Base-by-base conservation (phyloP, 2,797 vertebrate species). In the Chrosomus eos region DNA sequence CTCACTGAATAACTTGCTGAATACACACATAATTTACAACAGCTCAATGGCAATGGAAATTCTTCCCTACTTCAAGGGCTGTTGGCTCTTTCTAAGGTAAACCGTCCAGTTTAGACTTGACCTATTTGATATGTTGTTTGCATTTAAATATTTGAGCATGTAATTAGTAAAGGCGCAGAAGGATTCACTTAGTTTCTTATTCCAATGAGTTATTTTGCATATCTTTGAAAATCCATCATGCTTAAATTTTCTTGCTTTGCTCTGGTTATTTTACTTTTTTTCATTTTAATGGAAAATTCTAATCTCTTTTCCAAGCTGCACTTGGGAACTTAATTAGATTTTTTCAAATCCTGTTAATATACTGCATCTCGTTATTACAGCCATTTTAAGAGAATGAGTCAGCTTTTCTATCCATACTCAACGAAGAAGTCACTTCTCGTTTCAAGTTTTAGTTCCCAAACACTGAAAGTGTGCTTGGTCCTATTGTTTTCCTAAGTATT, bases 171-270 rank as follows among this genome's bases (percentile, higher is more conserved):
- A 91, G 89, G 89, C 89, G 87, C 82, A 68, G 72, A 72, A 36
- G 70, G 82, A 89, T 91, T 90, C 86, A 88, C 87, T 93, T 93
- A 91, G 86, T 92, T 89, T 91, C 91, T 92, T 89, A 92, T 82
- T 85, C 83, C 81, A 88, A 85, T 82, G 80, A 58, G 86, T 87
- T 86, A 90, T 92, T 85, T 92, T 93, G 87, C 92, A 93, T 93
- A 92, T 94, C 87, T 88, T 87, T 90, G 66, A 88, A 92, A 91
- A 86, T 83, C 80, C 13, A 16, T 26, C 66, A 38, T 21, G 31
- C 45, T 28, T 67, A 36, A 31, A 78, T 33, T 8, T 31, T 51
- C 64, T 71, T 58, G 36, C 51, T 43, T 72, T 72, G 51, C 36
- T 18, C 14, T 64, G 62, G 28, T 18, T 64, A 64, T 64, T 64